These are phyloP conservation scores for Carterocephalus palaemon DNA, from an alignment of 2,888 invertebrate genomes.

Conservation along the genomic window DNA sequence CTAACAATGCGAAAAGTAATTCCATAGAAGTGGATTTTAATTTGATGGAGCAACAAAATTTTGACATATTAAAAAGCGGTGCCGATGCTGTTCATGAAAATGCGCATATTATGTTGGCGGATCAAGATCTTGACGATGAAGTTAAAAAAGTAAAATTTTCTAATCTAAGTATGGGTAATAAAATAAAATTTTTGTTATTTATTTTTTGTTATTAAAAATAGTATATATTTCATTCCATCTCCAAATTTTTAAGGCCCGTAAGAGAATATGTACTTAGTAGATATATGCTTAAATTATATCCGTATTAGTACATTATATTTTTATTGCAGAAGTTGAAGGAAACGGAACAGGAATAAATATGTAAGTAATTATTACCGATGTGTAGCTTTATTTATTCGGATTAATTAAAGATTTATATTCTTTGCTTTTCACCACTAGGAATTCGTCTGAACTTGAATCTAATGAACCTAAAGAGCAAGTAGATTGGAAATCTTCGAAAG, in stretches of 20 bases:
- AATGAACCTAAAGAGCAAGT: constrained; percentile 9
- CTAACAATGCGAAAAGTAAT: too few relatives aligned
- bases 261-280: too few relatives aligned
- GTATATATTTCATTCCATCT: too few relatives aligned
- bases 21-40: neutral
- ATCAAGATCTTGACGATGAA: constrained; percentile 40
- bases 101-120: constrained; percentile 27
- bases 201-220: neutral
- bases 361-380: neutral
- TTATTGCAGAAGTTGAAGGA: constrained; percentile 3
- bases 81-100: constrained; percentile 6
- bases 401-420: neutral
- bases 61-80: constrained; percentile 33
- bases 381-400: too few relatives aligned
- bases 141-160: constrained; percentile 61
- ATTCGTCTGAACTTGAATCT: neutral
- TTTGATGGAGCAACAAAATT: constrained; percentile 26
- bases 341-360: neutral
- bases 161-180: constrained; percentile 54
- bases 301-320: neutral
- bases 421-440: neutral
- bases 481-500: constrained; percentile 19
- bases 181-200: constrained; percentile 18
- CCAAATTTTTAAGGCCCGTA: too few relatives aligned
- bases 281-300: too few relatives aligned